A percentile compares a stretch with the other conserved stretches of the same genome.
Evolutionary conservation across 2,888 invertebrate genomes (phyloP).

Genomic region (Sinohyriopsis cumingii): DNA sequence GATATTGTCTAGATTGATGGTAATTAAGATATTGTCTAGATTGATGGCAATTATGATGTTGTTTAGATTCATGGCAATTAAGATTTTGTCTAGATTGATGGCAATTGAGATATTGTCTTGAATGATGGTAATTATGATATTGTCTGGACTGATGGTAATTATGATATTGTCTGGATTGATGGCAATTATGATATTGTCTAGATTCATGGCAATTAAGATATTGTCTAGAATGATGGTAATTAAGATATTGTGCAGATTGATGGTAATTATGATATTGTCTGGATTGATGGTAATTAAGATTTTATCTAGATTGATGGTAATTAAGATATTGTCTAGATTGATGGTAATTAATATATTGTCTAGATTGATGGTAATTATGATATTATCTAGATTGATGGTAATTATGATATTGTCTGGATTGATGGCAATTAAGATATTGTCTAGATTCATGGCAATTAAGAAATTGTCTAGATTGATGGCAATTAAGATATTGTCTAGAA

Average conservation of each 20-base stretch:
- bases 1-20: slow-evolving; percentile 1
- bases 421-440: no score
- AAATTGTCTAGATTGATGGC: no score
- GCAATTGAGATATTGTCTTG: no score
- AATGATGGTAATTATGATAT: no score
- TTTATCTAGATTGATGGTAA: not conserved
- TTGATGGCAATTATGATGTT: no score
- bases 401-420: not conserved
- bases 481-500: no score
- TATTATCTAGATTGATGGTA: not conserved
- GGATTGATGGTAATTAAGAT: not conserved
- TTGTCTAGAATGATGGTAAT: not conserved
- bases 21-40: not conserved
- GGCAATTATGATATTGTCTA: no score
- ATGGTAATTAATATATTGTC: not conserved
- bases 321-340: slow-evolving; percentile 41
- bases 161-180: no score
- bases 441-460: no score
- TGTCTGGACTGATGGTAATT: no score
- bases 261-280: slow-evolving; percentile 39
- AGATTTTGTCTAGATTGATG: no score
- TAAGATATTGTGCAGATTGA: not conserved
- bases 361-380: not conserved
- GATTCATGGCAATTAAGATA: slow-evolving; percentile 1
- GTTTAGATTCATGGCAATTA: no score